Conservation (phyloP, 2,797 vertebrate species). For the Craterocephalus amniculus region DNA sequence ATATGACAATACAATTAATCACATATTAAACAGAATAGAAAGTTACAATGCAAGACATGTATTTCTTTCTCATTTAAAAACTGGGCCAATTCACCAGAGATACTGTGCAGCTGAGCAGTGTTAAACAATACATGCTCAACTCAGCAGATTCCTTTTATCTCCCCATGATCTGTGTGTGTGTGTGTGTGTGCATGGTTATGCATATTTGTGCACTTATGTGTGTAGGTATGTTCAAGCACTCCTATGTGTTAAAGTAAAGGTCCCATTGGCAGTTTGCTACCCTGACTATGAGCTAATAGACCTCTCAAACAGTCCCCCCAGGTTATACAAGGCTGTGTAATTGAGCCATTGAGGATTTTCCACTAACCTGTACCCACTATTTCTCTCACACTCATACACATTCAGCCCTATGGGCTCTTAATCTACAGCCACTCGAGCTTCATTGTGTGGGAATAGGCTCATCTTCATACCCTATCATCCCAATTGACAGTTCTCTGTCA, state of each 20-base stretch:
- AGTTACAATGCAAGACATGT: neutral
- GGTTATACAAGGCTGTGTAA: constrained; percentile 70
- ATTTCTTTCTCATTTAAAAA: too few relatives aligned
- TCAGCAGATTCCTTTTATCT: constrained; percentile 8
- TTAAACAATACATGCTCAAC: constrained; percentile 14
- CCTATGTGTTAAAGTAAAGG: constrained; percentile 31
- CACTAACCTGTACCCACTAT: constrained; percentile 60
- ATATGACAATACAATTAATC: neutral
- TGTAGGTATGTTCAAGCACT: constrained; percentile 2
- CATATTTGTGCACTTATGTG: constrained; percentile 5
- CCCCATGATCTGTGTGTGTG: too few relatives aligned
- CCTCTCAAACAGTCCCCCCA: constrained; percentile 64
- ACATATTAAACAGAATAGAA: neutral
- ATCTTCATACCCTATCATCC: constrained; percentile 38
- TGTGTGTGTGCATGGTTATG: constrained; percentile 6
- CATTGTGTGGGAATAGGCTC: constrained; percentile 40
- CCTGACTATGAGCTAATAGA: constrained; percentile 73
- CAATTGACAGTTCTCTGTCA: constrained; percentile 34
- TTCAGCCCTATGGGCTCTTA: constrained; percentile 39
- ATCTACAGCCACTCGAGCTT: constrained; percentile 43
- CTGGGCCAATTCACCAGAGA: neutral
- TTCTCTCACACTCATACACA: constrained; percentile 24
- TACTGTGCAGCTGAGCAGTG: constrained; percentile 1
- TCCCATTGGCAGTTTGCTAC: constrained; percentile 56
- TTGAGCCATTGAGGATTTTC: constrained; percentile 72